Base-by-base conservation (phyloP, 2,797 vertebrate genomes). In the Sphenodon punctatus region DNA sequence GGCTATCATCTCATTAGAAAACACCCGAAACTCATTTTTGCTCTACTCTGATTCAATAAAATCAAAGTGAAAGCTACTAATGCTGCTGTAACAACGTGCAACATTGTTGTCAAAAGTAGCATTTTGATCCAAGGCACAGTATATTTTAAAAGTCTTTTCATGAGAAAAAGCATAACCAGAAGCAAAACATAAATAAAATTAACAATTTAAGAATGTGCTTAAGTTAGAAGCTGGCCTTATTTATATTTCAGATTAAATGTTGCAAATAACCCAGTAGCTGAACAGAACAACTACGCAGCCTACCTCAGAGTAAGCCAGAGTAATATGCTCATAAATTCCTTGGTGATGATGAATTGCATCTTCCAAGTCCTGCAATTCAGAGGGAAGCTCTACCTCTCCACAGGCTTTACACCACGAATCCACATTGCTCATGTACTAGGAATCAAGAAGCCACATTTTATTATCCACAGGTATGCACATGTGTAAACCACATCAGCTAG, bases 391-490 rank as follows among this genome's bases (percentile, higher is more conserved):
- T 61, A 99, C 98, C 76, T 99, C 98, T 0, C 99, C 98, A 11
- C 99, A 99, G 3, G 98, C 98, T 92, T 99, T 99, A 77, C 98
- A 99, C 99, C 99, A 99, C 0, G 98, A 97, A 93, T 99, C 98
- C 93, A 99, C 98, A 6, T 99, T 99, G 89, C 96, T 97, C 98
- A 99, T 99, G 87, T 99, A 99, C 99, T 99, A 90, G 51, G 46
- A 88, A 81, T 3, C 78, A 8, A 75, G 67, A 81, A 75, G 34
- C 67, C 51, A 27, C 2, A 36, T 20, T 45, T 2, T 6, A 10
- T 55, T 38, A 68, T 55, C 43, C 22, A 23, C 23, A 42, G 30
- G 19, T 8, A 41, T 58, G 36, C 45, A 78, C 66, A 36, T 75
- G 58, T 67, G 66, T 7, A 11, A 22, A 15, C 60, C 71, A 27